phyloP scores from a whole-genome alignment of 2,113 vertebrate species.

The Pipa parva region DNA sequence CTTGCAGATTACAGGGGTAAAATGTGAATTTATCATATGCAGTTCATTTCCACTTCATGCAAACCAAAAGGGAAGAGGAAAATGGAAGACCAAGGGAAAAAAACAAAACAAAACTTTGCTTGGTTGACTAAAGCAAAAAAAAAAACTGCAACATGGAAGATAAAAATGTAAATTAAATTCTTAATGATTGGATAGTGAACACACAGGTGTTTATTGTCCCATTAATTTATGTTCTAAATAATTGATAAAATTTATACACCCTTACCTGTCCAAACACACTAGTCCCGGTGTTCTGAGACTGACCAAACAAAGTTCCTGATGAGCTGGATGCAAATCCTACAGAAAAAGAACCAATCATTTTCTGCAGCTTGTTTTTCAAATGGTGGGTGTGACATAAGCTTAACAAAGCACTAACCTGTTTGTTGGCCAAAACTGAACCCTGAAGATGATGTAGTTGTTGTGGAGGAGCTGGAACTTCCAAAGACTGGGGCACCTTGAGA shows the following conservation, averaged over 20 bases:
- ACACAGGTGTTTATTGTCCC: too few species aligned
- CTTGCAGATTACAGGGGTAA: too few species aligned
- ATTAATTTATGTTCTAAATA: too few species aligned
- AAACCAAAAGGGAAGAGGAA: too few species aligned
- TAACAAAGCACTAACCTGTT: constrained; percentile 65
- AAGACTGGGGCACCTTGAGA: constrained; percentile 74
- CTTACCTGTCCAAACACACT: constrained; percentile 86
- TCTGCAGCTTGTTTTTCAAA: background rate
- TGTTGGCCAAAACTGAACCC: constrained; percentile 87
- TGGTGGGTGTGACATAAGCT: background rate
- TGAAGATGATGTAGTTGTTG: constrained; percentile 73
- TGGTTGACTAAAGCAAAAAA: too few species aligned
- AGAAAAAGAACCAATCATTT: constrained; percentile 37
- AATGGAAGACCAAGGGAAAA: too few species aligned
- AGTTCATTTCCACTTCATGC: too few species aligned
- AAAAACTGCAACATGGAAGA: too few species aligned
- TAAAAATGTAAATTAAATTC: too few species aligned
- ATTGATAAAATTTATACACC: background rate
- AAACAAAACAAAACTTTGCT: too few species aligned
- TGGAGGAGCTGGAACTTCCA: constrained; percentile 54
- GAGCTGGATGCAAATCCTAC: constrained; percentile 72
- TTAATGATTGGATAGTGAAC: too few species aligned
- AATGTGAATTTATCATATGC: too few species aligned
- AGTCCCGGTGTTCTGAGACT: constrained; percentile 63
- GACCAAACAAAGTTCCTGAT: constrained; percentile 77